Evolutionary conservation across 1,140 invertebrate genomes (phyloP).

Genomic region (Lepidurus couesii): DNA sequence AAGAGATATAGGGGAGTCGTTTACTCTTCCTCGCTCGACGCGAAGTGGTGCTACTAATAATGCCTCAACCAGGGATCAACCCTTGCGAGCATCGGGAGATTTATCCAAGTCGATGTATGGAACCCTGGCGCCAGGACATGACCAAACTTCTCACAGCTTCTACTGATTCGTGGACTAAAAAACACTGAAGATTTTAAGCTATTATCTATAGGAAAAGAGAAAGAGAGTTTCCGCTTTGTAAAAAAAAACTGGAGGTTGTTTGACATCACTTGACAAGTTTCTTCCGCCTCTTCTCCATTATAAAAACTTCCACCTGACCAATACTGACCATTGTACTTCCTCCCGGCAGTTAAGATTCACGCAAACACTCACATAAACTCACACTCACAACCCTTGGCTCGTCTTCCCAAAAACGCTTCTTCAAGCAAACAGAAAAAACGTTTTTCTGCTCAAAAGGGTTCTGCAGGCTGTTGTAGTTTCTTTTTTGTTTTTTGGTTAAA

Average conservation of each 20-base stretch:
- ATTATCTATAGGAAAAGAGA: constrained; percentile 2
- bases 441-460: neutral
- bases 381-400: neutral
- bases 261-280: neutral
- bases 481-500: neutral
- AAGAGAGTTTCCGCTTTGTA: neutral
- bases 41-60: constrained; percentile 44
- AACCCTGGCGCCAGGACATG: constrained; percentile 2
- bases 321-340: neutral
- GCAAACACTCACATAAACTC: neutral
- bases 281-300: neutral
- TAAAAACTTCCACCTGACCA: constrained; percentile 21
- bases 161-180: neutral
- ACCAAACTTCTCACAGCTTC: constrained; percentile 18
- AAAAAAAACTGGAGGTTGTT: neutral
- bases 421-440: neutral
- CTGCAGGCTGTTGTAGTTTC: neutral
- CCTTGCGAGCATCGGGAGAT: constrained; percentile 34
- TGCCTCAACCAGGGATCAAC: constrained; percentile 44
- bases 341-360: neutral
- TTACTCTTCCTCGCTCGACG: constrained; percentile 47
- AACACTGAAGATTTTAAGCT: neutral
- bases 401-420: neutral
- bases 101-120: constrained; percentile 10
- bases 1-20: constrained; percentile 53